Conservation (phyloP, 2,113 vertebrate species). For the Leptocoma aspasia region DNA sequence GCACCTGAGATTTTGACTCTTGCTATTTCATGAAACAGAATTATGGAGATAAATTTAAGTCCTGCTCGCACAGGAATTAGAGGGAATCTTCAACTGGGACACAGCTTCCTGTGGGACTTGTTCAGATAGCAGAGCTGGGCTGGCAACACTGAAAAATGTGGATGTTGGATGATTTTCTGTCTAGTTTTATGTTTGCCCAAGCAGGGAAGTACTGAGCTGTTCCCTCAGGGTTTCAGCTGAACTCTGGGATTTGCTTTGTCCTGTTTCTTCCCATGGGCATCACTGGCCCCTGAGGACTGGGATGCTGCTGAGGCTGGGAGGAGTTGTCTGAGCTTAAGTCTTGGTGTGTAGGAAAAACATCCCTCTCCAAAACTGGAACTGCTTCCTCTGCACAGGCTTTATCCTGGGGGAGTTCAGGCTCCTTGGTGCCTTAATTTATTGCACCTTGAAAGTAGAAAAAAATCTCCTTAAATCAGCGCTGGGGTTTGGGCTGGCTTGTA, state of each 20-base stretch:
- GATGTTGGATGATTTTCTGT: background rate
- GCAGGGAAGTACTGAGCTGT: background rate
- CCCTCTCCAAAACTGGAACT: background rate
- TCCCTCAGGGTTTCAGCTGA: background rate
- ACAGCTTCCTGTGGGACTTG: background rate
- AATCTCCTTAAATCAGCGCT: background rate
- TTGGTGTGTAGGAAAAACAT: background rate
- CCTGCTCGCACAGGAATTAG: accelerated
- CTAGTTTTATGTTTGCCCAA: background rate
- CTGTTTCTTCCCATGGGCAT: background rate
- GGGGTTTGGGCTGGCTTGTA: background rate
- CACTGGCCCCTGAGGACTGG: background rate
- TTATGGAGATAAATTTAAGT: background rate
- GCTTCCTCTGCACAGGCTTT: background rate
- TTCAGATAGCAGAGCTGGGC: background rate
- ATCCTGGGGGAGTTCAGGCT: background rate
- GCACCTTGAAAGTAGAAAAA: background rate
- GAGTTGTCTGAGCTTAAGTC: background rate
- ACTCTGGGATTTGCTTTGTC: background rate
- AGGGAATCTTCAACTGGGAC: background rate
- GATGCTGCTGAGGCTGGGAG: background rate
- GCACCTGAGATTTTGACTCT: background rate
- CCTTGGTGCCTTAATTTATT: constrained; percentile 14
- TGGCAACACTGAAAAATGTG: background rate
- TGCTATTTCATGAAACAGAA: background rate